Evolutionary conservation across 2,113 vertebrate species (phyloP).

Genomic region (Hydropotes inermis): DNA sequence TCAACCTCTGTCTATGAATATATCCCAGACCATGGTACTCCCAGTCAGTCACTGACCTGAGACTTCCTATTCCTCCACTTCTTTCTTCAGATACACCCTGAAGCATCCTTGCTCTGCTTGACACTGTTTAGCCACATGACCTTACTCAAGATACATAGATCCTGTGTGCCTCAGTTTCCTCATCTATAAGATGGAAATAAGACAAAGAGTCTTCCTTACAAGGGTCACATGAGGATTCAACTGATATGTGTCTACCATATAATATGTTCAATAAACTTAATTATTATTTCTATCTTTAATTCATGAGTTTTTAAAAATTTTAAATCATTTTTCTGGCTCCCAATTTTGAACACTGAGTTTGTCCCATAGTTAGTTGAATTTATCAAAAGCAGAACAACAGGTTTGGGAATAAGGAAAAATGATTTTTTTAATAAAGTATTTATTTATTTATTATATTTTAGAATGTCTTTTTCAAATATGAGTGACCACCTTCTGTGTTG

Average conservation of each 20-base stretch:
- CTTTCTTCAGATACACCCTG: neutral
- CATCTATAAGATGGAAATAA: neutral
- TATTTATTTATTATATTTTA: neutral
- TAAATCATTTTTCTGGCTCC: neutral
- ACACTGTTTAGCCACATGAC: neutral
- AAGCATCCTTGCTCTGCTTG: neutral
- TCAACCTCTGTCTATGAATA: neutral
- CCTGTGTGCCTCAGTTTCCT: neutral
- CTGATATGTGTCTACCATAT: neutral
- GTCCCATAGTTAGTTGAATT: neutral
- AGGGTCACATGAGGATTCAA: neutral
- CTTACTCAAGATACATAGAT: neutral
- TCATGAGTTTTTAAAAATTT: neutral
- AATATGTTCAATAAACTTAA: neutral
- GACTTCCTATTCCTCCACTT: neutral
- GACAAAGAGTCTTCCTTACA: neutral
- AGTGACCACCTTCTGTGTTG: neutral
- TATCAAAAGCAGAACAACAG: neutral
- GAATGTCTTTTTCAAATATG: neutral
- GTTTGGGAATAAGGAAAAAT: neutral
- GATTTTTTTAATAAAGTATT: neutral
- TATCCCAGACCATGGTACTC: neutral
- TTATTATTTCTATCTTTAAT: neutral
- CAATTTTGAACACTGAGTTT: neutral
- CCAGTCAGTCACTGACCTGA: too few relatives aligned